phyloP scores from a whole-genome alignment of 2,797 vertebrate genomes.

The Neostethus bicornis region DNA sequence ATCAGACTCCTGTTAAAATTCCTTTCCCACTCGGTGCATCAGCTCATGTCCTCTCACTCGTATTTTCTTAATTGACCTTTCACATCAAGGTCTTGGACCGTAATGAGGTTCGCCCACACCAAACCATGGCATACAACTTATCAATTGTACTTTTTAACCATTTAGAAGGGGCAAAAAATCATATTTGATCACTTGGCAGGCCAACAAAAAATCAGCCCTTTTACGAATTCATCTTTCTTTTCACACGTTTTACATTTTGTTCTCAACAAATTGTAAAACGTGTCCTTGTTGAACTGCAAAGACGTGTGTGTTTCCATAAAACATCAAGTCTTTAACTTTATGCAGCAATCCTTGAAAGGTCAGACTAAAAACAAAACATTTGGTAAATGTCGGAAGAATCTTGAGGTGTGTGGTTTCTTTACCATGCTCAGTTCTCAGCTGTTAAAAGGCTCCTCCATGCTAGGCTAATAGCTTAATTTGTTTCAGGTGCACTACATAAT shows the following conservation, averaged over 20 bases:
- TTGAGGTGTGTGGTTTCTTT: conserved; percentile 29
- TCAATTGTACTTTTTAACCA: background rate
- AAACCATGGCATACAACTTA: background rate
- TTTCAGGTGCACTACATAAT: conserved; percentile 34
- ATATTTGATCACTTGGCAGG: no score
- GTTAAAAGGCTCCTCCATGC: conserved; percentile 25
- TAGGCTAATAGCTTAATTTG: conserved; percentile 33
- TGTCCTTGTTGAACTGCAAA: background rate
- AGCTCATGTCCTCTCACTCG: conserved; percentile 11
- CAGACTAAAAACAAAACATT: conserved; percentile 1
- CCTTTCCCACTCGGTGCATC: conserved; percentile 7
- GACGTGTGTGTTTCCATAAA: conserved; percentile 5
- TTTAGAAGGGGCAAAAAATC: no score
- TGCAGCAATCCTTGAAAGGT: conserved; percentile 1
- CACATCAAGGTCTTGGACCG: conserved; percentile 10
- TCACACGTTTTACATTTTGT: conserved; percentile 16
- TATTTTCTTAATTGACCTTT: conserved; percentile 33
- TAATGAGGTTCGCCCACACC: background rate
- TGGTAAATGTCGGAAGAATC: background rate
- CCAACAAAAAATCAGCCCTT: conserved; percentile 10
- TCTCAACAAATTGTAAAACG: conserved; percentile 15
- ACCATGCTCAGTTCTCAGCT: conserved; percentile 1
- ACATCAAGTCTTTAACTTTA: background rate
- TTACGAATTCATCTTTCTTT: conserved; percentile 25
- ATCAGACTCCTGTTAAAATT: conserved; percentile 11